phyloP scores from a whole-genome alignment of 2,797 vertebrate genomes.

The Scolopax rusticola region DNA sequence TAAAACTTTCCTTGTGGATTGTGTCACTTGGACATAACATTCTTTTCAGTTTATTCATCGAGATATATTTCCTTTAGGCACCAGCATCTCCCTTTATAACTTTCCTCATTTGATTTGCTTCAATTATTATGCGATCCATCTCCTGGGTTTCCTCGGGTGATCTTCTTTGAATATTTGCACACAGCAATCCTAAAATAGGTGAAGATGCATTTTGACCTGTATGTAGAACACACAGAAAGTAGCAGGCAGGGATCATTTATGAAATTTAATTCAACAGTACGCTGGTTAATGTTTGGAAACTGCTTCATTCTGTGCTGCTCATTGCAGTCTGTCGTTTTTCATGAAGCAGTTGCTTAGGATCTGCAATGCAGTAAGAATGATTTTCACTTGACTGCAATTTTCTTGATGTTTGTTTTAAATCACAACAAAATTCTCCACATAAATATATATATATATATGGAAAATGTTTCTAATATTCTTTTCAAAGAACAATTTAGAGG shows the following conservation, averaged over 20 bases:
- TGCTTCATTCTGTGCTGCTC: slow-evolving; percentile 45
- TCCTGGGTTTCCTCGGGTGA: neutral
- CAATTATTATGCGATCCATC: neutral
- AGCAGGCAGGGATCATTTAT: slow-evolving; percentile 57
- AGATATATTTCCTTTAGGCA: neutral
- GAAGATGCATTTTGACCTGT: slow-evolving; percentile 2
- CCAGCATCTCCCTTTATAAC: neutral
- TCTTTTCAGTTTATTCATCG: neutral
- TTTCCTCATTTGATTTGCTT: slow-evolving; percentile 37
- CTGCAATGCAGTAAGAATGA: slow-evolving; percentile 74
- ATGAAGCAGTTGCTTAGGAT: neutral
- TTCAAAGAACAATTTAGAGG: neutral
- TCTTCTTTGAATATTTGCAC: slow-evolving; percentile 20
- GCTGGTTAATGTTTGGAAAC: slow-evolving; percentile 42
- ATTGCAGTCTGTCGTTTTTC: slow-evolving; percentile 54
- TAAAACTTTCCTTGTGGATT: neutral
- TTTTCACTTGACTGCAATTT: slow-evolving; percentile 37
- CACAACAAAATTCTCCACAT: neutral
- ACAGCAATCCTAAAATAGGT: slow-evolving; percentile 44
- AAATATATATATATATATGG: no score
- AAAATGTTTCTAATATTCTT: neutral
- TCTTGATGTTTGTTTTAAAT: slow-evolving; percentile 32
- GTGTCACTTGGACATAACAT: neutral
- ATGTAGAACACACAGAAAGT: slow-evolving; percentile 29
- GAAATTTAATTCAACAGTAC: slow-evolving; percentile 66